Evolutionary conservation across 2,888 invertebrate species (phyloP), one percentile per base, ranked within the genome.

Genomic region (Trachelus stipa): DNA sequence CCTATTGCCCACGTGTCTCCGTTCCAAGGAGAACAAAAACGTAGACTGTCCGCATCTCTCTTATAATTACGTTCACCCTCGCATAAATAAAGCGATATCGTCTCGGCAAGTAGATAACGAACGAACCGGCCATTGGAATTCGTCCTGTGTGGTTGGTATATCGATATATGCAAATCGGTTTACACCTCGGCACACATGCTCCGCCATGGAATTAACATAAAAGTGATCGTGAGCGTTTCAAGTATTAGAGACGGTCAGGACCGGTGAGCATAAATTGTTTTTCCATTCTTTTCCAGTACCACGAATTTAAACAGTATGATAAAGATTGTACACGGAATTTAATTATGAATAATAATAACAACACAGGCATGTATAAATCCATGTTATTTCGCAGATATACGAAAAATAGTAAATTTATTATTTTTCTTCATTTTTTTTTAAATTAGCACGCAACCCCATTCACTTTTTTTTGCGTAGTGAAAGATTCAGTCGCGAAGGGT

Each of bases 21-120:
- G 76, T 82, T 81, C 83, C 77, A 35, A 68, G 80, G 56, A 56
- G 56, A 56, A 56, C 56, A 56, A 56, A 56, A 56, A 56, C 56
- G 56, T 23, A 56, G 79, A 80, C 79, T 78, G 78, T 34, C 75
- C 69, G 76, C 80, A 86, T 84, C 83, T 83, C 83, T 83, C 84
- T 85, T 84, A 86, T 88, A 88, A 89, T 89, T 88, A 87, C 85
- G 80, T 77, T 73, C 80, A 81, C 84, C 82, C 83, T 84, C 85
- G 80, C 85, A 87, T 87, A 87, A 89, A 88, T 87, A 86, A 86
- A 79, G 80, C 81, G 79, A 73, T 81, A 81, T 81, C 81, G 77
- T 71, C 71, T 12, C 71, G 73, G 79, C 69, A 79, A 56, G 78
- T 80, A 78, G 81, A 81, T 81, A 83, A 81, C 77, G 81, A 80